Percentiles rank a stretch among this genome's conserved stretches.
phyloP scores from a whole-genome alignment of 2,888 invertebrate genomes.

The Aporophyla nigra region DNA sequence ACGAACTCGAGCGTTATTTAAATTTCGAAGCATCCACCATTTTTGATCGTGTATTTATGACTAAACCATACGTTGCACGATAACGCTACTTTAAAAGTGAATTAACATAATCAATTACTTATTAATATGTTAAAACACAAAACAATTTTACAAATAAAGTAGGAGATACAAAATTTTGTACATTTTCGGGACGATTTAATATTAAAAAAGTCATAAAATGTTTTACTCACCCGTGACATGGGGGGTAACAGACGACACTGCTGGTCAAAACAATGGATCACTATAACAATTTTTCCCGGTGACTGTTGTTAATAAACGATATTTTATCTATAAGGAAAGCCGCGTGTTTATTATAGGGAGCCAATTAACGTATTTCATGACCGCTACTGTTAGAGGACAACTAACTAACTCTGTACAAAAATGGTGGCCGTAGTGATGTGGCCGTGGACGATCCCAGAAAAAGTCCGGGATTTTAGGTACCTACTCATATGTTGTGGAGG shows the following conservation, averaged over 20 bases:
- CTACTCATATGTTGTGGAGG: background rate
- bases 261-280: constrained; percentile 43
- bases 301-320: constrained; percentile 75
- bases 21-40: constrained; percentile 18
- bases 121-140: background rate
- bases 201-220: background rate
- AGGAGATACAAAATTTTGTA: background rate
- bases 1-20: constrained; percentile 16
- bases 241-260: constrained; percentile 5
- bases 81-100: constrained; percentile 12
- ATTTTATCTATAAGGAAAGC: constrained; percentile 88
- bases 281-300: constrained; percentile 49
- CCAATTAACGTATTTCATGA: constrained; percentile 77
- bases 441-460: background rate
- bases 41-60: constrained; percentile 13
- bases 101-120: constrained; percentile 34
- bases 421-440: constrained; percentile 48
- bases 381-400: constrained; percentile 51
- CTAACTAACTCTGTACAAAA: constrained; percentile 56
- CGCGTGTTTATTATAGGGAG: constrained; percentile 74
- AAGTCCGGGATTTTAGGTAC: background rate
- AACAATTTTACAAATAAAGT: background rate
- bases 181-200: constrained; percentile 4
- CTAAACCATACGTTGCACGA: constrained; percentile 7
- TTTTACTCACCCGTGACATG: constrained; percentile 35